A percentile compares a stretch with the other conserved stretches of the same genome.
These are phyloP conservation scores for Dascyllus trimaculatus DNA, from an alignment of 2,113 vertebrate species.

Conservation along the genomic window DNA sequence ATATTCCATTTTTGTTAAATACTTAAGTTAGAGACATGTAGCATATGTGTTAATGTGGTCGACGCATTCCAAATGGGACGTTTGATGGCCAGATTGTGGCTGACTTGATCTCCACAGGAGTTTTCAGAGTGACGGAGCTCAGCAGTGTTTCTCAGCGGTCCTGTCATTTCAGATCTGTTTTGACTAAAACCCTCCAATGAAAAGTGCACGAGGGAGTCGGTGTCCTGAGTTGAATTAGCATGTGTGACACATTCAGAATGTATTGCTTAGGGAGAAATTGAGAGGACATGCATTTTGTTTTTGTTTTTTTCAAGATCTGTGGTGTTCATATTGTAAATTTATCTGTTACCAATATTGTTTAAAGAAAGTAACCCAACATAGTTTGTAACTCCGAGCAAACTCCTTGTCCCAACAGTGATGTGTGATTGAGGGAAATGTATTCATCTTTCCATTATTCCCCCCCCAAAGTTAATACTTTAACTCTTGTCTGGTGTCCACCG, in stretches of 20 bases:
- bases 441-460: slow-evolving; percentile 36
- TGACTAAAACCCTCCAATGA: slow-evolving; percentile 26
- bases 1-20: slow-evolving; percentile 16
- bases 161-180: slow-evolving; percentile 21
- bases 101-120: slow-evolving; percentile 14
- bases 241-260: slow-evolving; percentile 61
- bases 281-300: slow-evolving; percentile 46
- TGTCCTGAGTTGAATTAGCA: slow-evolving; percentile 34
- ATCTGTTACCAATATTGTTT: slow-evolving; percentile 58
- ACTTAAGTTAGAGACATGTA: slow-evolving; percentile 45
- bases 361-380: not conserved
- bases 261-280: slow-evolving; percentile 53
- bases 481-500: slow-evolving; percentile 41
- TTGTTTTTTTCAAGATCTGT: slow-evolving; percentile 44
- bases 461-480: slow-evolving; percentile 42
- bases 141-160: slow-evolving; percentile 22
- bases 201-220: slow-evolving; percentile 9
- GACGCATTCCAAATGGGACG: slow-evolving; percentile 50
- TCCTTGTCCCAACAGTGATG: slow-evolving; percentile 45
- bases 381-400: slow-evolving; percentile 44
- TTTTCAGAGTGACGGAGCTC: slow-evolving; percentile 24
- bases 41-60: slow-evolving; percentile 45
- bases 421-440: slow-evolving; percentile 54
- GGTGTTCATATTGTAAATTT: slow-evolving; percentile 71
- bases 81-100: slow-evolving; percentile 45